Base-by-base conservation (phyloP, 2,113 vertebrate genomes). In the Hemiscyllium ocellatum region DNA sequence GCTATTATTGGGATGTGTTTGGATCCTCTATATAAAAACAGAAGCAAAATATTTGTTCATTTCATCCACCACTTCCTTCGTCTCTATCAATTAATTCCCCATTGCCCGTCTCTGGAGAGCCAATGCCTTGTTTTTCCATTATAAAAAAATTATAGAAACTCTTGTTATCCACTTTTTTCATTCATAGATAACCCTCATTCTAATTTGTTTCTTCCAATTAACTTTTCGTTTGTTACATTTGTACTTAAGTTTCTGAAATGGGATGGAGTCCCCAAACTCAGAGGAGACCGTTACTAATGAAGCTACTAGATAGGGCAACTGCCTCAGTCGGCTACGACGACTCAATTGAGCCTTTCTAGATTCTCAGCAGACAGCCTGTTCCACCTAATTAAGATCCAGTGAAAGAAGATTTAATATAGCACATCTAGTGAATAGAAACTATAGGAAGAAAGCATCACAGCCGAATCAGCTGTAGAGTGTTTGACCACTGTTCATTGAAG, bases 401-500 rank as follows among this genome's bases (percentile, higher is more conserved):
- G 29, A 66, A 94, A 13, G 7, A 47, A 24, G 68, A 68, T 94
- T 70, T 70, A 94, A 94, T 13, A 29, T 47, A 94, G 12, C 22
- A 47, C 10, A 10, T 19, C 22, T 70, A 37, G 2, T 12, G 42
- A 72, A 70, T 13, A 33, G 68, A 5, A 70, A 94, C 52, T 2
- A n/a, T 20, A 94, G 90, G 17, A 69, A 66, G 15, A 8, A 68
- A 65, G 61, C 56, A 70, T 24, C 66, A 13, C 13, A 33, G 52
- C 87, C 61, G 52, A 65, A 91, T 65, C 89, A 56, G 7, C 86
- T 29, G 50, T 42, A 47, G 91, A 94, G 24, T 42, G 66, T 70
- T 94, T 29, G 68, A 94, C 93, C 68, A 70, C 66, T 13, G 68
- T n/a, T 70, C 93, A 70, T 42, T 94, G 66, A 94, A 94, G 66